A percentile compares a stretch with the other conserved stretches of the same genome.
phyloP scores from a whole-genome alignment of 1,140 invertebrate species.

The Rhyzopertha dominica region DNA sequence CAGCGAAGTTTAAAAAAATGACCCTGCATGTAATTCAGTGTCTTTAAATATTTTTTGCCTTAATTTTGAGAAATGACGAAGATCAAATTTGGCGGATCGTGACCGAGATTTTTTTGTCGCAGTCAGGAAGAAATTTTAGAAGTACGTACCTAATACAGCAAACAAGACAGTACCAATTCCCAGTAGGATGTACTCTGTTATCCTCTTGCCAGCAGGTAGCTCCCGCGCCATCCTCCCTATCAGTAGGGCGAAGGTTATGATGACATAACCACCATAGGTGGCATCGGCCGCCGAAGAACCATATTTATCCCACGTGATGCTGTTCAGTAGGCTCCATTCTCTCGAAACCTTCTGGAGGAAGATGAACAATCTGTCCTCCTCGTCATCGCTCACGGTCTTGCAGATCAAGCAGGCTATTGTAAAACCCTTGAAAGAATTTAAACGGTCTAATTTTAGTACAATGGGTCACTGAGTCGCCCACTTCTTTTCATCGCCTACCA shows the following conservation, averaged over 20 bases:
- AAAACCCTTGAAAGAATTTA: slow-evolving; percentile 55
- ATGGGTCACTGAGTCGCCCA: no score
- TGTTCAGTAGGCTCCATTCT: slow-evolving; percentile 69
- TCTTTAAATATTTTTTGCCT: no score
- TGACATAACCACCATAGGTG: slow-evolving; percentile 63
- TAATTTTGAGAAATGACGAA: no score
- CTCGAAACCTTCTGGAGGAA: slow-evolving; percentile 64
- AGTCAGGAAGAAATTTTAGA: no score
- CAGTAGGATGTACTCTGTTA: slow-evolving; percentile 62
- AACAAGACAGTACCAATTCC: slow-evolving; percentile 64
- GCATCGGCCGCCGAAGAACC: slow-evolving; percentile 58
- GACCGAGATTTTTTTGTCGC: no score
- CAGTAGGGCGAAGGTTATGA: slow-evolving; percentile 63
- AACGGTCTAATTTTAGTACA: no score
- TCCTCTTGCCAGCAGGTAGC: slow-evolving; percentile 56
- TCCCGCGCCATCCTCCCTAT: slow-evolving; percentile 60
- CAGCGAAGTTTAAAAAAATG: no score
- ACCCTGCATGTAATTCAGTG: no score
- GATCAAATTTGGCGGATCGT: no score
- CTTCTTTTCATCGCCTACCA: no score
- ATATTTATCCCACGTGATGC: slow-evolving; percentile 62
- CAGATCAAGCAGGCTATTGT: slow-evolving; percentile 61
- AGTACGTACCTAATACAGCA: slow-evolving; percentile 55
- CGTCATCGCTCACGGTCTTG: slow-evolving; percentile 65
- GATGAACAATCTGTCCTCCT: slow-evolving; percentile 59